phyloP scores from a whole-genome alignment of 2,888 invertebrate genomes.

The Gibbula magus region DNA sequence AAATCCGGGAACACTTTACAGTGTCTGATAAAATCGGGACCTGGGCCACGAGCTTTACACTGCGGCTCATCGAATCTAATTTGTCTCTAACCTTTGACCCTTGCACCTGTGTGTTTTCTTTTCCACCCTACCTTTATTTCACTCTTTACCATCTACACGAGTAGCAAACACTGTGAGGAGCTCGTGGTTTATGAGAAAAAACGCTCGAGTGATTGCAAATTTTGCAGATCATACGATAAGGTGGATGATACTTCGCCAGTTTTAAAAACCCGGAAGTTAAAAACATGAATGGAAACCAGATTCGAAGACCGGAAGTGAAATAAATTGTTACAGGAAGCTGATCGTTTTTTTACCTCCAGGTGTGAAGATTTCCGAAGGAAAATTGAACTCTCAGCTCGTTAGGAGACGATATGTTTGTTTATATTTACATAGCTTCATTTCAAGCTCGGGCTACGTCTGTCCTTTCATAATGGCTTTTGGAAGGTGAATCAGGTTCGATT shows the following conservation, averaged over 20 bases:
- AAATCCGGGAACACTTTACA: too few species aligned
- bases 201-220: conserved; percentile 10
- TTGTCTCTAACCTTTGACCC: background rate
- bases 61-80: background rate
- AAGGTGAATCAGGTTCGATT: background rate
- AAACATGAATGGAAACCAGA: conserved; percentile 16
- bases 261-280: background rate
- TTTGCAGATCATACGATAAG: conserved; percentile 20
- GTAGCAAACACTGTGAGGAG: too few species aligned
- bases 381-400: conserved; percentile 2
- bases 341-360: background rate
- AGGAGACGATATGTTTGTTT: background rate
- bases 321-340: conserved; percentile 6
- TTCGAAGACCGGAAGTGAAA: background rate
- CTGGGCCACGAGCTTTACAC: too few species aligned
- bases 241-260: background rate
- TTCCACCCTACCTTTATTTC: background rate
- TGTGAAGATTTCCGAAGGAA: background rate
- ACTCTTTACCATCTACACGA: background rate
- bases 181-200: background rate
- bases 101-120: background rate
- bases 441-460: background rate
- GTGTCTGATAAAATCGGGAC: too few species aligned
- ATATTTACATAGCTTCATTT: background rate
- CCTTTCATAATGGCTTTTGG: background rate